These are phyloP conservation scores for Alcis repandata DNA, from an alignment of 2,888 invertebrate genomes.

Conservation along the genomic window DNA sequence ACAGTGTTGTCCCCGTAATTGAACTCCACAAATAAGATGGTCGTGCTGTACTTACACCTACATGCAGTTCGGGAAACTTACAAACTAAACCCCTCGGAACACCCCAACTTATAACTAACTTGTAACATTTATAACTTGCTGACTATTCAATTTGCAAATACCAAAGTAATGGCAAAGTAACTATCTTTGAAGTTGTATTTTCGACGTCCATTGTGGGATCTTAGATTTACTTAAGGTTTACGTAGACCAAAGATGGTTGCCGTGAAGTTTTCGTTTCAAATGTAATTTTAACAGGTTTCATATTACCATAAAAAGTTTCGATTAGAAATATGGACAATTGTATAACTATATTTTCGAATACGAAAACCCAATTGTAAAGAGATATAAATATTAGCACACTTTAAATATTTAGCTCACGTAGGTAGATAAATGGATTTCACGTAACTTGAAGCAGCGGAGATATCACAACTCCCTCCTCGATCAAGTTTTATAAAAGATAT, in stretches of 20 bases:
- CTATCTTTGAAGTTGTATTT: constrained; percentile 3
- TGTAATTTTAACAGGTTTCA: too few relatives aligned
- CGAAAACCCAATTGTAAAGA: too few relatives aligned
- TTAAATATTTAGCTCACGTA: too few relatives aligned
- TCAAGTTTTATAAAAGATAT: neutral
- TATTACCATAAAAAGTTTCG: too few relatives aligned
- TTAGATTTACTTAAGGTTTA: neutral
- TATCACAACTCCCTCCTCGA: constrained; percentile 2
- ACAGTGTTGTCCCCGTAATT: neutral
- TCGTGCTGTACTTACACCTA: neutral
- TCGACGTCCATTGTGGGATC: neutral
- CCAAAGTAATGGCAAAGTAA: neutral
- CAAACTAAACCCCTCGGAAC: constrained; percentile 23
- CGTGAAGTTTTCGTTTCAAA: neutral
- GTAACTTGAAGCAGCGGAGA: neutral
- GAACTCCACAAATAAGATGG: neutral
- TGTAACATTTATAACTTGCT: constrained; percentile 22
- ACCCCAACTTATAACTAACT: constrained; percentile 28
- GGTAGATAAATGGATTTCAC: neutral
- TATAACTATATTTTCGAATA: too few relatives aligned
- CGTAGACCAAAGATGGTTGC: neutral
- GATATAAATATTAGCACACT: too few relatives aligned
- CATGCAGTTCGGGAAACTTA: constrained; percentile 6
- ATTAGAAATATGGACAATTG: too few relatives aligned
- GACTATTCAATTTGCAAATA: constrained; percentile 32